Percentiles rank a stretch among this genome's conserved stretches.
phyloP scores from a whole-genome alignment of 1,140 invertebrate genomes.

The Brachionus angularis region DNA sequence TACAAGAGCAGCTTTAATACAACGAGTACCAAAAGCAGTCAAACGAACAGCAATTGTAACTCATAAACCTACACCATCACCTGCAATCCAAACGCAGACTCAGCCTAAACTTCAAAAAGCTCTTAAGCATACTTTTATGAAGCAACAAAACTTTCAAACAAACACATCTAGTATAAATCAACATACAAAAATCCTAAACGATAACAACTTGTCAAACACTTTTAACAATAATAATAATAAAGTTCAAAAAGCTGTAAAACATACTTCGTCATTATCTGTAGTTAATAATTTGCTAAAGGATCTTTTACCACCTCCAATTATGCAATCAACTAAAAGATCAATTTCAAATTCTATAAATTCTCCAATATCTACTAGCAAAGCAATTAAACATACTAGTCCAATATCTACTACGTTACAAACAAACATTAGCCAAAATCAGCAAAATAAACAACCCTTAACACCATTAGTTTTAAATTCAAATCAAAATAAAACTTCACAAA shows the following conservation, averaged over 20 bases:
- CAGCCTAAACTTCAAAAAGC: slow-evolving; percentile 2
- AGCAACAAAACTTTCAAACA: too few species aligned
- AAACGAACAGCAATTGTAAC: slow-evolving; percentile 30
- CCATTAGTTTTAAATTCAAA: background rate
- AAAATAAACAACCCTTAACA: slow-evolving; percentile 5
- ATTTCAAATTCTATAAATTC: too few species aligned
- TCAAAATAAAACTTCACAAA: slow-evolving; percentile 8
- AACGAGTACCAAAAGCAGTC: slow-evolving; percentile 36
- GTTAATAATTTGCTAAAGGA: slow-evolving; percentile 18
- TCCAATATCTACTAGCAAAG: background rate
- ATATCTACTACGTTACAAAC: background rate
- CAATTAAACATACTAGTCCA: slow-evolving; percentile 30
- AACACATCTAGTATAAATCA: background rate
- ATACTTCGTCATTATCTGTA: background rate
- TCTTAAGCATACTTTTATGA: slow-evolving; percentile 5
- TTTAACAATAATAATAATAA: background rate
- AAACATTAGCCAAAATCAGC: too few species aligned
- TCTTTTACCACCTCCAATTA: slow-evolving; percentile 31
- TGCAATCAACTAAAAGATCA: slow-evolving; percentile 32
- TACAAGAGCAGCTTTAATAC: slow-evolving; percentile 28
- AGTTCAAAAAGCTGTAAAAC: slow-evolving; percentile 42
- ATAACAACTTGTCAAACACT: background rate
- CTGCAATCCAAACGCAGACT: background rate
- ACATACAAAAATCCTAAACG: background rate
- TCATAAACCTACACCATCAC: background rate